Evolutionary conservation across 2,113 vertebrate genomes (phyloP), one percentile per base, ranked within the genome.

Genomic region (Engraulis encrasicolus): DNA sequence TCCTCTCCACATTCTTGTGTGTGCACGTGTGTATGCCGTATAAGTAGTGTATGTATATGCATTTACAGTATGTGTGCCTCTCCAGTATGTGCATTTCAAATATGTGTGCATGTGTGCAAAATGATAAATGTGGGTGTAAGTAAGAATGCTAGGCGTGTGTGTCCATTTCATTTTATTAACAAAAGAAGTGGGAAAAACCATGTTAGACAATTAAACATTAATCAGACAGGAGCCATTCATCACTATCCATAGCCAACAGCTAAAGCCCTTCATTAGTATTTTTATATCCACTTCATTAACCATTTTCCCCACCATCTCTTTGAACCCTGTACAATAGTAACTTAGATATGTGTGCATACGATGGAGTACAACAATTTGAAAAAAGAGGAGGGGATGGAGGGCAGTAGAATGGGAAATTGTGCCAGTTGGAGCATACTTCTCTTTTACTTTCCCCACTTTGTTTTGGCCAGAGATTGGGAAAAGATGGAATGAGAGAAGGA

Each of bases 341-440:
- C 6, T 27, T 23, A 66, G n/a, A 66, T 11, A 66, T 27, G 58
- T n/a, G n/a, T n/a, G n/a, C n/a, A 66, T 66, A 27, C n/a, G 7
- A 9, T 11, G 31, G 27, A 31, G n/a, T n/a, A n/a, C 20, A 58
- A 58, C 27, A 23, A 27, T 11, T 2, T n/a, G 58, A 66, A 66
- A 66, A 66, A 45, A 45, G n/a, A n/a, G n/a, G n/a, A n/a, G n/a
- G n/a, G n/a, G n/a, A n/a, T 9, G 40, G 58, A 23, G 58, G 58
- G 31, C n/a, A 27, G 23, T 7, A 12, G 23, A 23, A 1, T 66
- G 58, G 58, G 31, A 66, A 66, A 27, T 23, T 14, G 27, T 27
- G 23, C 58, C 58, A 31, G 23, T 27, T n/a, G n/a, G 20, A 19
- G 20, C 81, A 34, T 61, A 71, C 81, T 80, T 86, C 6, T 79